Conservation (phyloP, 1,140 invertebrate genomes). For the Drosophila pectinifera region DNA sequence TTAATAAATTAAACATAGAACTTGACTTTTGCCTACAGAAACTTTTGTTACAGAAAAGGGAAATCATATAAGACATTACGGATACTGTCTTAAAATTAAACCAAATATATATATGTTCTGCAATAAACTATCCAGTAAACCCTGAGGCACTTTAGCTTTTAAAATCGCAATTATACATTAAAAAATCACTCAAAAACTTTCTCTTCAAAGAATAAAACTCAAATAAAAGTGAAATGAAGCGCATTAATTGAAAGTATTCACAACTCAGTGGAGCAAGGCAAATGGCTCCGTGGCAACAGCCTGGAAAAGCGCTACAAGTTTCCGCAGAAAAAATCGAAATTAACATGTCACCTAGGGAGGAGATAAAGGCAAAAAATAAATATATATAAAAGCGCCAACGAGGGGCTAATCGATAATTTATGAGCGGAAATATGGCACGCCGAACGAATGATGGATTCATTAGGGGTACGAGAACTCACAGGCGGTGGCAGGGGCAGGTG, state of each 20-base stretch:
- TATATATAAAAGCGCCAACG: constrained; percentile 17
- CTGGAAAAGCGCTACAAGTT: constrained; percentile 55
- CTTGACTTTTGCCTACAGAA: too few relatives aligned
- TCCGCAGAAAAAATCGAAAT: constrained; percentile 54
- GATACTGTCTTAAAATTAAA: too few relatives aligned
- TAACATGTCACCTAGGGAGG: constrained; percentile 63
- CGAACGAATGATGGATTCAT: constrained; percentile 49
- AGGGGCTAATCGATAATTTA: constrained; percentile 76
- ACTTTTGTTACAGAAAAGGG: too few relatives aligned
- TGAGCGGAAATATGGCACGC: constrained; percentile 67
- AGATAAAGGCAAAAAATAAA: constrained; percentile 7
- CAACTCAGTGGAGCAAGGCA: constrained; percentile 50
- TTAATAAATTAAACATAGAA: too few relatives aligned
- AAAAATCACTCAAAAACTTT: too few relatives aligned
- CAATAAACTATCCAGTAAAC: too few relatives aligned
- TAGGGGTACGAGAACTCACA: neutral
- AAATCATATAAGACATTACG: too few relatives aligned
- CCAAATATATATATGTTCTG: too few relatives aligned
- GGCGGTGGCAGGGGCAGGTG: constrained; percentile 14
- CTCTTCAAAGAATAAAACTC: constrained; percentile 16
- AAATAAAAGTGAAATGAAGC: constrained; percentile 34
- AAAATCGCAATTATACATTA: too few relatives aligned
- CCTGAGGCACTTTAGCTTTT: too few relatives aligned
- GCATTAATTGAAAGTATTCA: constrained; percentile 68
- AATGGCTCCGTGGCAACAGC: constrained; percentile 38